Evolutionary conservation across 2,797 vertebrate genomes (phyloP).

Genomic region (Cheirogaleus major): DNA sequence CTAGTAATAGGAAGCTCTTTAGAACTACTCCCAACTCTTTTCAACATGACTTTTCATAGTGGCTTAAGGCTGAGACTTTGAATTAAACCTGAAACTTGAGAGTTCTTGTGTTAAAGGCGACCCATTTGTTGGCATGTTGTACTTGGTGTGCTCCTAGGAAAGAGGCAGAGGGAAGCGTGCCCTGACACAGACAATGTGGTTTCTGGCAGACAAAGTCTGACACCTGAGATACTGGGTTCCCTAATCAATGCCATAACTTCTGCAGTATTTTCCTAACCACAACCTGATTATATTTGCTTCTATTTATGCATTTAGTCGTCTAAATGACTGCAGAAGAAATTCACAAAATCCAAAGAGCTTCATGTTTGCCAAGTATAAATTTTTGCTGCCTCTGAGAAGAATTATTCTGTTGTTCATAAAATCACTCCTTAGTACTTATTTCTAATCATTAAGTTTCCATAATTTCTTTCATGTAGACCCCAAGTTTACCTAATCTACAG

Average conservation of each 20-base stretch:
- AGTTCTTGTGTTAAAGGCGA: background rate
- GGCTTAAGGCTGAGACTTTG: background rate
- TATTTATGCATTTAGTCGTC: background rate
- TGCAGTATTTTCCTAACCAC: background rate
- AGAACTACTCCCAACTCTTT: background rate
- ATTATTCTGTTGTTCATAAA: background rate
- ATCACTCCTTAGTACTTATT: background rate
- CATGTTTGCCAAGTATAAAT: background rate
- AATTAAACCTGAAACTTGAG: background rate
- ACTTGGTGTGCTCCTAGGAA: background rate
- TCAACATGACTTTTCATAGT: background rate
- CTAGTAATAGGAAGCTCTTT: background rate
- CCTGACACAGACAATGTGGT: rapidly evolving
- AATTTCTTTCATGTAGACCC: background rate
- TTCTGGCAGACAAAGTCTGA: background rate
- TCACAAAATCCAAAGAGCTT: background rate
- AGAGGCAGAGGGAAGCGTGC: background rate
- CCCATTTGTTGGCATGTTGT: background rate
- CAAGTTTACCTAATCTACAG: background rate
- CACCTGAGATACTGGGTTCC: background rate
- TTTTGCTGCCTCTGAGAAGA: background rate
- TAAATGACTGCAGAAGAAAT: background rate
- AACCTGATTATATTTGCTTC: background rate
- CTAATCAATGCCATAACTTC: background rate
- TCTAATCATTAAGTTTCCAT: background rate